These are phyloP conservation scores for Paradoxurus hermaphroditus DNA, from an alignment of 2,113 vertebrate species.

Conservation along the genomic window DNA sequence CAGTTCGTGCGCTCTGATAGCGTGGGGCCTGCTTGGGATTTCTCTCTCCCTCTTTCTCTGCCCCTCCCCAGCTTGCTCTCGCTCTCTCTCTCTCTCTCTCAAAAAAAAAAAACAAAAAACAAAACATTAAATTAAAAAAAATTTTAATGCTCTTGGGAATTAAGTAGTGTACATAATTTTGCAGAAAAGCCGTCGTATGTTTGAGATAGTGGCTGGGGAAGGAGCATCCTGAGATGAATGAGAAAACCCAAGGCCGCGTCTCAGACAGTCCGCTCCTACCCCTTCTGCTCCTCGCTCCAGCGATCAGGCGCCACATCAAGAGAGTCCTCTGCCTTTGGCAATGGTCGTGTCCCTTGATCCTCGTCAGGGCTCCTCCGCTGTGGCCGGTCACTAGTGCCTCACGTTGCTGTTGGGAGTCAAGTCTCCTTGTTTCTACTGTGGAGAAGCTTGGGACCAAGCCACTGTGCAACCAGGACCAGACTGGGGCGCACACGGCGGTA, in stretches of 20 bases:
- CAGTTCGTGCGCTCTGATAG: too few relatives aligned
- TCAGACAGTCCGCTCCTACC: not conserved
- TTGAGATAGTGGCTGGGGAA: not conserved
- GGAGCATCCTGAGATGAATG: not conserved
- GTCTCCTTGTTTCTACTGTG: not conserved
- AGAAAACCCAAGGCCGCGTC: not conserved
- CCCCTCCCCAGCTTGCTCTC: too few relatives aligned
- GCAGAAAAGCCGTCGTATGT: not conserved
- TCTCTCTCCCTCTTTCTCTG: too few relatives aligned
- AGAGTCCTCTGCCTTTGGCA: not conserved
- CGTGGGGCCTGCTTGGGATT: too few relatives aligned
- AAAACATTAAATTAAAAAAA: too few relatives aligned
- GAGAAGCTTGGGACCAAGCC: not conserved
- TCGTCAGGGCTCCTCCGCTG: not conserved
- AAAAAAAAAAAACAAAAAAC: too few relatives aligned
- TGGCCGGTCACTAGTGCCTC: not conserved
- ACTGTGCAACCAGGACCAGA: too few relatives aligned
- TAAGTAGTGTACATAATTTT: not conserved
- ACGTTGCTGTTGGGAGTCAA: not conserved
- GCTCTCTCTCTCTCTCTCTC: too few relatives aligned
- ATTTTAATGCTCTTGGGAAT: slow-evolving; percentile 14
- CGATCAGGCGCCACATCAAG: not conserved
- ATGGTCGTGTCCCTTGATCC: not conserved
- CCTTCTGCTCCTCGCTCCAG: not conserved
- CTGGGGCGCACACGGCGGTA: not conserved